Evolutionary conservation across 2,888 invertebrate genomes (phyloP).

Genomic region (Galerucella nymphaeae): DNA sequence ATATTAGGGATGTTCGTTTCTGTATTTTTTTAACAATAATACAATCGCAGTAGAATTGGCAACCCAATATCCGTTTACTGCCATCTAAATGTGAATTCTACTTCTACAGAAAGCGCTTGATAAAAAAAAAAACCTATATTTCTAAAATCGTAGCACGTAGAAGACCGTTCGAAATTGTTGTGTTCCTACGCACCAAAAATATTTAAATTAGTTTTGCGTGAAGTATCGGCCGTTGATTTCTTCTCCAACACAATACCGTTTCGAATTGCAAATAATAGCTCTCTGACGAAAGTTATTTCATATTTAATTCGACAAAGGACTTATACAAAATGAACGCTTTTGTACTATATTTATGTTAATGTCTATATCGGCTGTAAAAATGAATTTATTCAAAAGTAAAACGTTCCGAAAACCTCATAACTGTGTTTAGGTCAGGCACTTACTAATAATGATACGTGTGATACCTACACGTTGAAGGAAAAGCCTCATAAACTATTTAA

Average conservation of each 20-base stretch:
- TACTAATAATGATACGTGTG: slow-evolving; percentile 37
- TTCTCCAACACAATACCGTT: slow-evolving; percentile 25
- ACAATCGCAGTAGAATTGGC: too few relatives aligned
- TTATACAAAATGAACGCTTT: slow-evolving; percentile 26
- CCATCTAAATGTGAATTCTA: too few relatives aligned
- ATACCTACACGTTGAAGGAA: slow-evolving; percentile 24
- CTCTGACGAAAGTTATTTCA: slow-evolving; percentile 21
- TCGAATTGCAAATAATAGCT: slow-evolving; percentile 28
- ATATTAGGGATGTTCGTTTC: too few relatives aligned
- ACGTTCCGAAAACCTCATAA: slow-evolving; percentile 37
- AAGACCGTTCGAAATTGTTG: slow-evolving; percentile 6
- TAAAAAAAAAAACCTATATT: background rate
- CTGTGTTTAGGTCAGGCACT: slow-evolving; percentile 36
- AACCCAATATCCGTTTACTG: too few relatives aligned
- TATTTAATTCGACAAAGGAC: slow-evolving; percentile 22
- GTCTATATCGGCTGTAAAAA: slow-evolving; percentile 38
- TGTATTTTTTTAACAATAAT: too few relatives aligned
- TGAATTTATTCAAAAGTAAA: slow-evolving; percentile 37
- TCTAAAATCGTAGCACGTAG: background rate
- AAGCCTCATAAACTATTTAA: slow-evolving; percentile 27
- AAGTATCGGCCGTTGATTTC: slow-evolving; percentile 11
- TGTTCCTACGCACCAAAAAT: slow-evolving; percentile 11
- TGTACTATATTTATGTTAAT: slow-evolving; percentile 37
- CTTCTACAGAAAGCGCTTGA: background rate
- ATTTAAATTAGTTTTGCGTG: slow-evolving; percentile 15